A percentile compares a stretch with the other conserved stretches of the same genome.
Conservation (phyloP, 2,113 vertebrate genomes). For the Elephantulus edwardii region DNA sequence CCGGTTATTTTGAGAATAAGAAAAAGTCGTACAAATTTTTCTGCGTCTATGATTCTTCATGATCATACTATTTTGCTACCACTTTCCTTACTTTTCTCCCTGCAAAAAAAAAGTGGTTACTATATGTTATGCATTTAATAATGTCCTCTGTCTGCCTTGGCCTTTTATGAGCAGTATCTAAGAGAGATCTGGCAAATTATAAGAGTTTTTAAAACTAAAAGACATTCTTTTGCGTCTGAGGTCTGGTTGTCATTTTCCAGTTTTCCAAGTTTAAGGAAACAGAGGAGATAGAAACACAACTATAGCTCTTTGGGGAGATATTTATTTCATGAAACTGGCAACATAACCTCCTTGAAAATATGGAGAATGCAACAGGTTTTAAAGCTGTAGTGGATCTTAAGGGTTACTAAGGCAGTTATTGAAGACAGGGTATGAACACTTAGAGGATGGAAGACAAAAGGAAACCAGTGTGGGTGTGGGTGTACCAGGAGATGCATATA, state of each 20-base stretch:
- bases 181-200: constrained; percentile 15
- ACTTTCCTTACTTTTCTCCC: not conserved
- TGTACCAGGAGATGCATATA: too few relatives aligned
- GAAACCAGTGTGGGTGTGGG: constrained; percentile 37
- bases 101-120: not conserved
- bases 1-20: not conserved
- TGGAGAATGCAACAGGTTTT: constrained; percentile 19
- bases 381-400: constrained; percentile 24
- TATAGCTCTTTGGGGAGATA: constrained; percentile 44
- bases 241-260: constrained; percentile 42
- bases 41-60: not conserved
- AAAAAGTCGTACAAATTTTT: not conserved
- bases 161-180: not conserved
- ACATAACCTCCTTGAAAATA: constrained; percentile 27
- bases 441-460: constrained; percentile 18
- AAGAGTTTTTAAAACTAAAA: constrained; percentile 40
- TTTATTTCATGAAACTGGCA: constrained; percentile 52
- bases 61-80: constrained; percentile 10
- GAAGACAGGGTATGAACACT: constrained; percentile 28
- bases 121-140: constrained; percentile 30
- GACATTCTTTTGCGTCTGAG: constrained; percentile 25
- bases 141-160: constrained; percentile 5
- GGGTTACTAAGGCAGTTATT: constrained; percentile 11
- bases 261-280: constrained; percentile 60
- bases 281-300: not conserved